Conservation (phyloP, 1,140 invertebrate genomes). For the Cherax quadricarinatus region DNA sequence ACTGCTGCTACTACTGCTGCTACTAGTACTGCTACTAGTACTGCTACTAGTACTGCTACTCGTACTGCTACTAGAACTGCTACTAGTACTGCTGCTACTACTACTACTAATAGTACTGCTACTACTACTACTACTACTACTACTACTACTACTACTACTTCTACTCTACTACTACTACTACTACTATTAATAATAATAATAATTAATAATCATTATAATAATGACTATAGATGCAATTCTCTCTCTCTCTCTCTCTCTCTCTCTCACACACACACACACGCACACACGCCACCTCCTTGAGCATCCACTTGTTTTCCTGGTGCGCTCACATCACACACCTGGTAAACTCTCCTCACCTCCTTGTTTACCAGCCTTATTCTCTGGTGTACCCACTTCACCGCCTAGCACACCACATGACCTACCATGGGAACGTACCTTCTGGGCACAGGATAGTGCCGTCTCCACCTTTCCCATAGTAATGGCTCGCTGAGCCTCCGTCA, state of each 20-base stretch:
- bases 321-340: too few species aligned
- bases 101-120: not conserved
- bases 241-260: too few species aligned
- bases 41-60: too few species aligned
- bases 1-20: too few species aligned
- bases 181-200: not conserved
- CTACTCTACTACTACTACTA: too few species aligned
- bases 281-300: too few species aligned
- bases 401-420: not conserved
- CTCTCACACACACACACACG: too few species aligned
- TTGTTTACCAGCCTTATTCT: too few species aligned
- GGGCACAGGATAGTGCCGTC: conserved; percentile 74
- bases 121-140: not conserved
- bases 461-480: conserved; percentile 67
- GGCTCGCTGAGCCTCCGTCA: conserved; percentile 69
- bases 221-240: not conserved
- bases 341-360: too few species aligned
- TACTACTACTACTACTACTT: not conserved
- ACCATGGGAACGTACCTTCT: conserved; percentile 68
- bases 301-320: too few species aligned
- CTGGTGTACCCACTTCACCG: too few species aligned
- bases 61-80: not conserved
- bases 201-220: not conserved
- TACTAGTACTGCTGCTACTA: not conserved
- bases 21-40: too few species aligned